Conservation (phyloP, 2,797 vertebrate species). For the Alexandromys oeconomus region DNA sequence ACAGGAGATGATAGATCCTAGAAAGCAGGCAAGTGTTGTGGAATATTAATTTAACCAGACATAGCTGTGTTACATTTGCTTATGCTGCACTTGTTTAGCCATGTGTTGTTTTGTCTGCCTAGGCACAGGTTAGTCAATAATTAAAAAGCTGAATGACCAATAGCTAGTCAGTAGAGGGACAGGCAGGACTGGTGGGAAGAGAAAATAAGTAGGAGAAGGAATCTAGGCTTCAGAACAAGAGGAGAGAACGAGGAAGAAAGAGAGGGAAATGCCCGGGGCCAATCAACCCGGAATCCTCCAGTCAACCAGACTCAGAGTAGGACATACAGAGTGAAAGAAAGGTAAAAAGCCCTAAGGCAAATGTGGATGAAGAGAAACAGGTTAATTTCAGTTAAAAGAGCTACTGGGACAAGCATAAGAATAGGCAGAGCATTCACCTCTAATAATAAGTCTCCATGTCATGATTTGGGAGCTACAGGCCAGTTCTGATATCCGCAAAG, state of each 20-base stretch:
- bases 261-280: not conserved
- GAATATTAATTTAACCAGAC: not conserved
- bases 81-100: not conserved
- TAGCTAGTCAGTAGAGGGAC: not conserved
- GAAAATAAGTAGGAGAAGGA: not conserved
- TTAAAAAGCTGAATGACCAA: not conserved
- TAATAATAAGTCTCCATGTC: not conserved
- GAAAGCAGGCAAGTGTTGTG: not conserved
- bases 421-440: not conserved
- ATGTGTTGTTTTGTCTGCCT: not conserved
- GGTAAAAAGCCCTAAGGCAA: not conserved
- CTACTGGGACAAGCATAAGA: not conserved
- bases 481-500: not conserved
- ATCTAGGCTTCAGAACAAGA: not conserved
- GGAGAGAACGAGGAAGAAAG: not conserved
- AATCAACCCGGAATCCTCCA: not conserved
- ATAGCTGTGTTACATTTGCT: not conserved
- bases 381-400: not conserved
- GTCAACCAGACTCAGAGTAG: not conserved
- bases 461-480: not conserved
- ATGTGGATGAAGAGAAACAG: not conserved
- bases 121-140: not conserved
- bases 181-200: not conserved
- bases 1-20: not conserved
- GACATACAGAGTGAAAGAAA: not conserved